These are phyloP conservation scores for Hydriomena furcata DNA, from an alignment of 2,888 invertebrate genomes.

Conservation along the genomic window DNA sequence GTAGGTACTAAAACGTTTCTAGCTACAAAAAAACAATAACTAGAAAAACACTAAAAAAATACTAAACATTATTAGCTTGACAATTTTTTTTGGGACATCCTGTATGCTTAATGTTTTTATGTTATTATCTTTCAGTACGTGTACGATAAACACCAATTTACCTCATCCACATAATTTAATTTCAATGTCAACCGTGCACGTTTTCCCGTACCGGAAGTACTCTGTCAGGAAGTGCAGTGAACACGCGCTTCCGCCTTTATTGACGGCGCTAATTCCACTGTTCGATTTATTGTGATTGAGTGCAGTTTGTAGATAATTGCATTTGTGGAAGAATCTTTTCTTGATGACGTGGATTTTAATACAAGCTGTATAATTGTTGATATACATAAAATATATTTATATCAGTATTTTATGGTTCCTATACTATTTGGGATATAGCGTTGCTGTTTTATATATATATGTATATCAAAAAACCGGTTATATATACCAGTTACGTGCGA, in stretches of 20 bases:
- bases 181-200: slow-evolving; percentile 23
- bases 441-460: no score
- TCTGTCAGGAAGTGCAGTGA: slow-evolving; percentile 24
- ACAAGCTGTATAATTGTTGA: slow-evolving; percentile 10
- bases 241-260: slow-evolving; percentile 26
- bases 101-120: no score
- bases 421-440: no score
- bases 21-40: no score
- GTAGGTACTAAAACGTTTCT: no score
- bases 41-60: no score
- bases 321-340: slow-evolving; percentile 2
- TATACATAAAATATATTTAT: no score
- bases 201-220: slow-evolving; percentile 24
- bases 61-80: no score
- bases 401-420: no score
- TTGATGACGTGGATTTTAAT: slow-evolving; percentile 13
- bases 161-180: slow-evolving; percentile 13
- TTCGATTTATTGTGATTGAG: slow-evolving; percentile 30
- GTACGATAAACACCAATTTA: slow-evolving; percentile 1
- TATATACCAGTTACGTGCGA: no score
- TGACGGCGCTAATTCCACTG: slow-evolving; percentile 20
- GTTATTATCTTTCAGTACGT: slow-evolving; percentile 1
- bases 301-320: slow-evolving; percentile 16
- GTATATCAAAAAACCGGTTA: no score
- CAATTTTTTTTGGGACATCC: no score